These are phyloP conservation scores for Drosophila gaucha DNA, from an alignment of 2,888 invertebrate genomes.

Conservation along the genomic window DNA sequence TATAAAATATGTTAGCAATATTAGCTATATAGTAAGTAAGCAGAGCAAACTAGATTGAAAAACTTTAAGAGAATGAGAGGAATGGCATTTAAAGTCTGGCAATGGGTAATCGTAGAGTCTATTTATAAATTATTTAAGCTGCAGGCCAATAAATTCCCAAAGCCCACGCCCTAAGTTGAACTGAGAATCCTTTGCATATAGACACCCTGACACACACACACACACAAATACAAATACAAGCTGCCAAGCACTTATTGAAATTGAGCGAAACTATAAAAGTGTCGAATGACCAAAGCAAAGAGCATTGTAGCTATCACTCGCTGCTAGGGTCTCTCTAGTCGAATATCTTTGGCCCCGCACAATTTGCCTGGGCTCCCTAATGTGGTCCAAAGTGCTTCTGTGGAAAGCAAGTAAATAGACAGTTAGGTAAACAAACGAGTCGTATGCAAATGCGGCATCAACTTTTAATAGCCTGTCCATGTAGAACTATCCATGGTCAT, in stretches of 20 bases:
- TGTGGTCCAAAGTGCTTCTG: conserved; percentile 45
- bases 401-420: conserved; percentile 55
- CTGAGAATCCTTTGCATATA: conserved; percentile 25
- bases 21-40: too few species aligned
- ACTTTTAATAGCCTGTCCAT: conserved; percentile 37
- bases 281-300: conserved; percentile 57
- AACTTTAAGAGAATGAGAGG: too few species aligned
- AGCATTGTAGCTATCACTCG: conserved; percentile 24
- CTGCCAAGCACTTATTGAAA: conserved; percentile 64
- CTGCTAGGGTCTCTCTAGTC: conserved; percentile 27
- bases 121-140: conserved; percentile 47
- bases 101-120: conserved; percentile 20
- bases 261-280: conserved; percentile 79
- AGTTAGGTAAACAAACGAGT: conserved; percentile 48
- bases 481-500: background rate
- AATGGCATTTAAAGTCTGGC: background rate
- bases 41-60: too few species aligned
- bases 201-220: conserved; percentile 13
- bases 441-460: conserved; percentile 62
- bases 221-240: conserved; percentile 4
- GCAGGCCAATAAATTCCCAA: conserved; percentile 39
- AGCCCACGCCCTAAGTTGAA: background rate
- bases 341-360: conserved; percentile 17
- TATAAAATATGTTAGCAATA: too few species aligned
- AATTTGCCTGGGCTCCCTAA: conserved; percentile 61